phyloP scores from a whole-genome alignment of 2,888 invertebrate genomes.

The Eudemis profundana region DNA sequence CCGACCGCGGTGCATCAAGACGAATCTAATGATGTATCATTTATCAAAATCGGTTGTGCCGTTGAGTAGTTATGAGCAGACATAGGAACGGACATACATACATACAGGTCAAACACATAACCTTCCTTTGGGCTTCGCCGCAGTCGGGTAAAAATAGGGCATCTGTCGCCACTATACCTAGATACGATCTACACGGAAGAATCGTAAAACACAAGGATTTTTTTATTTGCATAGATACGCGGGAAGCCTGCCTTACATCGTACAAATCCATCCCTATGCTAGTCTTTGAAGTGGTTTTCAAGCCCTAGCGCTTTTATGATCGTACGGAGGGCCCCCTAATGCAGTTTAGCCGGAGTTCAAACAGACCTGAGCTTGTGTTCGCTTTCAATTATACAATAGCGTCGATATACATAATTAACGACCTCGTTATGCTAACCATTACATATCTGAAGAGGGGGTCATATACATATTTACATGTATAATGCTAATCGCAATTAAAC shows the following conservation, averaged over 20 bases:
- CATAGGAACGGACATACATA: too few relatives aligned
- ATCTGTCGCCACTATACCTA: slow-evolving; percentile 11
- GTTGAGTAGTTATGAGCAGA: too few relatives aligned
- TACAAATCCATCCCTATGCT: slow-evolving; percentile 23
- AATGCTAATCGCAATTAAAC: background rate
- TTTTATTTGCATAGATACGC: slow-evolving; percentile 33
- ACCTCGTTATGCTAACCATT: slow-evolving; percentile 36
- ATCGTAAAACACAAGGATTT: slow-evolving; percentile 21
- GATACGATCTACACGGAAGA: slow-evolving; percentile 17
- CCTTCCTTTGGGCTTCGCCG: too few relatives aligned
- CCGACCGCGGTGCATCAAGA: too few relatives aligned
- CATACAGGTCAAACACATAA: too few relatives aligned
- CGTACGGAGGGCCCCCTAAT: slow-evolving; percentile 27
- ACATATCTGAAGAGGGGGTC: slow-evolving; percentile 13
- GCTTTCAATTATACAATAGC: slow-evolving; percentile 40
- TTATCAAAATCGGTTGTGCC: too few relatives aligned
- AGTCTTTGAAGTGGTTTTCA: slow-evolving; percentile 34
- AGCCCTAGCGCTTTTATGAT: slow-evolving; percentile 33
- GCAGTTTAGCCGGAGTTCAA: slow-evolving; percentile 39
- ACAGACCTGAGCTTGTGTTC: slow-evolving; percentile 31
- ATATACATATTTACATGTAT: background rate
- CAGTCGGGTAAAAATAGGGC: slow-evolving; percentile 6
- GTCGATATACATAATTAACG: slow-evolving; percentile 41
- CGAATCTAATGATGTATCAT: too few relatives aligned
- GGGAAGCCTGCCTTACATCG: slow-evolving; percentile 10